A percentile compares a stretch with the other conserved stretches of the same genome.
phyloP scores from a whole-genome alignment of 2,888 invertebrate species.

The Rotaria macrura region DNA sequence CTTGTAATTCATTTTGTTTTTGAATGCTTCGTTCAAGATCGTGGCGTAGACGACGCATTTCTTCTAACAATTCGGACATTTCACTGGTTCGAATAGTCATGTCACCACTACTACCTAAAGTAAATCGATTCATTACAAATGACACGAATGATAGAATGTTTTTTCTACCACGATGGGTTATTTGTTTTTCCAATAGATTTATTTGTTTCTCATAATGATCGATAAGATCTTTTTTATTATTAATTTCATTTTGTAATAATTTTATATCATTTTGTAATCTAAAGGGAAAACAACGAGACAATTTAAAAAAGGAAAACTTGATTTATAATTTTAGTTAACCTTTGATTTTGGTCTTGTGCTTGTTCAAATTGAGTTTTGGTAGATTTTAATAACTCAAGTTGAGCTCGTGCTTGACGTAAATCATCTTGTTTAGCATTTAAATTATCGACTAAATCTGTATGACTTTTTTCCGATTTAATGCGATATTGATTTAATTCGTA shows the following conservation, averaged over 20 bases:
- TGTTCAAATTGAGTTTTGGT: background rate
- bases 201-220: conserved; percentile 3
- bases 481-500: background rate
- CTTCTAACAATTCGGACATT: conserved; percentile 37
- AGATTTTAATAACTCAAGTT: background rate
- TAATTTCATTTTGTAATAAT: background rate
- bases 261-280: background rate
- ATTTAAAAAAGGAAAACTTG: too few relatives aligned
- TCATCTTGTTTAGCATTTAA: background rate
- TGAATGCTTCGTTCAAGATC: conserved; percentile 40
- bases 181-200: background rate
- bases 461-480: background rate
- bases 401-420: background rate
- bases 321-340: too few relatives aligned
- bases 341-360: conserved; percentile 18
- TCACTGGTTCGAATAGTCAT: conserved; percentile 16
- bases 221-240: background rate
- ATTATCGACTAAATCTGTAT: background rate
- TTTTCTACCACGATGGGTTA: background rate
- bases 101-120: background rate
- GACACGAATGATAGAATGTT: too few relatives aligned
- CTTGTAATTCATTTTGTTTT: conserved; percentile 38
- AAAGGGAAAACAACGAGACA: too few relatives aligned
- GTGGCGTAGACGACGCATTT: conserved; percentile 38
- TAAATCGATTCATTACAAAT: too few relatives aligned